Evolutionary conservation across 2,888 invertebrate species (phyloP).

Genomic region (Ramazzottius varieornatus): DNA sequence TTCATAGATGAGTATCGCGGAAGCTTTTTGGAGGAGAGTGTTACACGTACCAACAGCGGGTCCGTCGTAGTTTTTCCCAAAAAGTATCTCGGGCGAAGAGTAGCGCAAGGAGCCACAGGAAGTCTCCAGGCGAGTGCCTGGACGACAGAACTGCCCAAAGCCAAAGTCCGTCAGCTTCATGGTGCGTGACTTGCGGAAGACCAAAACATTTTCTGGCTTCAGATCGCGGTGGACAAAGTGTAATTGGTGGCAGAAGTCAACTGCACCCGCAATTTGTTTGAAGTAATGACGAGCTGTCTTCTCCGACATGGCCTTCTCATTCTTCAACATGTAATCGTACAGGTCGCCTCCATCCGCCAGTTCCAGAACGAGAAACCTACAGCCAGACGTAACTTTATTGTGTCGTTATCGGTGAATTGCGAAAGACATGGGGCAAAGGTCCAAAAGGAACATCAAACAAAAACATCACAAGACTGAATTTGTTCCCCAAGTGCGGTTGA

Average conservation of each 20-base stretch:
- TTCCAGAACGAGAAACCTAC: conserved; percentile 45
- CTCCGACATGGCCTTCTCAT: conserved; percentile 46
- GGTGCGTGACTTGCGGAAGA: conserved; percentile 81
- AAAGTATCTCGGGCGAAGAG: conserved; percentile 89
- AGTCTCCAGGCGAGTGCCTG: conserved; percentile 84
- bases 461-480: no score
- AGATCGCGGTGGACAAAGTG: conserved; percentile 69
- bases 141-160: conserved; percentile 59
- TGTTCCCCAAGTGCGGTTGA: no score
- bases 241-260: conserved; percentile 80
- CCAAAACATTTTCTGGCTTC: conserved; percentile 97
- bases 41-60: conserved; percentile 83
- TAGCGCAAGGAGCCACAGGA: conserved; percentile 95
- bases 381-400: no score
- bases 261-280: conserved; percentile 80
- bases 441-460: no score
- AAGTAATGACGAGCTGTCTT: conserved; percentile 48
- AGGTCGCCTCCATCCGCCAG: conserved; percentile 92
- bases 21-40: no score
- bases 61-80: conserved; percentile 94
- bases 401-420: no score
- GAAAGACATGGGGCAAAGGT: no score
- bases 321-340: conserved; percentile 91
- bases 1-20: no score
- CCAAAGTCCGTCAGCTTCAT: conserved; percentile 98